These are phyloP conservation scores for Orussus abietinus DNA, from an alignment of 1,140 invertebrate genomes.

Conservation along the genomic window DNA sequence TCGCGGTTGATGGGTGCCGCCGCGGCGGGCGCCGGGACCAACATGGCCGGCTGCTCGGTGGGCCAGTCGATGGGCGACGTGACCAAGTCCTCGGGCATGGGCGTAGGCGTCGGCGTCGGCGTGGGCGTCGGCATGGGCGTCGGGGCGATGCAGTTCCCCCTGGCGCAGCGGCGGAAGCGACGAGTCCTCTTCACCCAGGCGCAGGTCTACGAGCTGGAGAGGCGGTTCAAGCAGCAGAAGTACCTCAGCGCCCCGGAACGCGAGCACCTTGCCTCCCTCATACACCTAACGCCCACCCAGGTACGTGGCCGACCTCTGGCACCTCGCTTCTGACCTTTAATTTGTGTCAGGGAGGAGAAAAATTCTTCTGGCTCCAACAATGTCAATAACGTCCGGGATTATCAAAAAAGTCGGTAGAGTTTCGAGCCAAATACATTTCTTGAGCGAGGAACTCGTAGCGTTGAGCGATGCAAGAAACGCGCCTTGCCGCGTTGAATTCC, in stretches of 20 bases:
- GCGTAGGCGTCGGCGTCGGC: conserved; percentile 60
- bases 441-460: too few relatives aligned
- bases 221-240: conserved; percentile 92
- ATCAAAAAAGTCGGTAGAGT: too few relatives aligned
- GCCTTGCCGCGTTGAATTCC: too few relatives aligned
- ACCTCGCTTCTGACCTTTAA: too few relatives aligned
- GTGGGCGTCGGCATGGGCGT: conserved; percentile 74
- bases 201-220: conserved; percentile 96
- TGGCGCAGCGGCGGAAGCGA: conserved; percentile 87
- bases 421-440: too few relatives aligned
- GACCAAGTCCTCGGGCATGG: conserved; percentile 62
- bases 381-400: too few relatives aligned
- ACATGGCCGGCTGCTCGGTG: conserved; percentile 59
- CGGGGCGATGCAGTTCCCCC: conserved; percentile 88
- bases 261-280: conserved; percentile 91
- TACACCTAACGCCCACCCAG: conserved; percentile 92
- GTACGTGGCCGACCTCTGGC: too few relatives aligned
- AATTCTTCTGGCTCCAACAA: too few relatives aligned
- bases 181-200: conserved; percentile 97
- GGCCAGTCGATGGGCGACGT: conserved; percentile 84
- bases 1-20: conserved; percentile 82
- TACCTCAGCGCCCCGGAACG: conserved; percentile 95
- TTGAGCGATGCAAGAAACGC: too few relatives aligned
- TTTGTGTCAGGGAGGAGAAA: too few relatives aligned
- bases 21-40: conserved; percentile 62